Evolutionary conservation across 2,113 vertebrate species (phyloP).

Genomic region (Hyperopisus bebe): DNA sequence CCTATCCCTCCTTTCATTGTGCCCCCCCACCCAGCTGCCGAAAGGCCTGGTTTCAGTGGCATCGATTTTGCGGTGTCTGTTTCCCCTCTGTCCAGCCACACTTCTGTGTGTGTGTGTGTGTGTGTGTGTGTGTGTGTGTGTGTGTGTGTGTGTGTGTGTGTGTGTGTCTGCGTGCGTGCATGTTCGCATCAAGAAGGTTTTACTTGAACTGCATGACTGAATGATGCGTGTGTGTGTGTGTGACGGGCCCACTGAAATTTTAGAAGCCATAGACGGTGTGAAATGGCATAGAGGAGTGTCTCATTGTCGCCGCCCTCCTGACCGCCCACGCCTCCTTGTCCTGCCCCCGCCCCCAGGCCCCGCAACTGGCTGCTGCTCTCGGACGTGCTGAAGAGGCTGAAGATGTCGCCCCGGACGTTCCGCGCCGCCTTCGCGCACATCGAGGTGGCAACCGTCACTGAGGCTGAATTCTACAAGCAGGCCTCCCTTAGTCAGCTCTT

Average conservation of each 20-base stretch:
- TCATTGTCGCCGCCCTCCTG: neutral
- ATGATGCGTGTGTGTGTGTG: neutral
- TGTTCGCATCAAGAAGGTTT: neutral
- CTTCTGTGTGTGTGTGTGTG: neutral
- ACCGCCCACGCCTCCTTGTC: neutral
- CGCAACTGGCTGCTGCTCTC: constrained; percentile 82
- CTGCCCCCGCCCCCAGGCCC: constrained; percentile 54
- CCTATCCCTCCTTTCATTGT: constrained; percentile 12
- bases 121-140: constrained; percentile 17
- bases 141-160: neutral
- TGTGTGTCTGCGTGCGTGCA: neutral
- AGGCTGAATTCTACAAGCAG: constrained; percentile 80
- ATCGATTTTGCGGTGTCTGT: constrained; percentile 38
- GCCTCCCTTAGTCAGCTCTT: constrained; percentile 77
- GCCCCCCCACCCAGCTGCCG: too few relatives aligned
- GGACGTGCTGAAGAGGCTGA: constrained; percentile 73
- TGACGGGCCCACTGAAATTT: neutral
- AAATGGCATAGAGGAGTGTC: neutral
- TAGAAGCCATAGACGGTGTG: neutral
- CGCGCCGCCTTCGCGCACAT: constrained; percentile 71
- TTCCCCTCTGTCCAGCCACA: constrained; percentile 3
- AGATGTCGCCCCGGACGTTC: constrained; percentile 76
- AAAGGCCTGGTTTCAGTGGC: constrained; percentile 32
- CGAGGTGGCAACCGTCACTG: constrained; percentile 74
- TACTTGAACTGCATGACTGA: neutral